These are phyloP conservation scores for Blera fallax DNA, from an alignment of 2,888 invertebrate species.

Conservation along the genomic window DNA sequence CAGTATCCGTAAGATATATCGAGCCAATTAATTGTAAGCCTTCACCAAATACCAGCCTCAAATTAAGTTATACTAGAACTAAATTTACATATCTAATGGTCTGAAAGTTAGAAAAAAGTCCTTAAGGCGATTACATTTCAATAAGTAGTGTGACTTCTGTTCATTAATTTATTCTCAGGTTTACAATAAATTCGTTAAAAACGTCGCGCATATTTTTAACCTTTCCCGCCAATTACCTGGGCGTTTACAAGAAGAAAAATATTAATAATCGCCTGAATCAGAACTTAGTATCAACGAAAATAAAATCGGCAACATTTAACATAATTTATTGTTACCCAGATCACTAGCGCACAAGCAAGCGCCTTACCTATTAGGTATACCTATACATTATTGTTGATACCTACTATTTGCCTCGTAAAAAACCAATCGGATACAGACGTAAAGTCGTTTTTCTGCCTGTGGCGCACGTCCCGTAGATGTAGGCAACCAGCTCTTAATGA, in stretches of 20 bases:
- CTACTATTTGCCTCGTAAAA: conserved; percentile 53
- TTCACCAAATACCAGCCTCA: too few species aligned
- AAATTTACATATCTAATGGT: too few species aligned
- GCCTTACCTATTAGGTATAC: background rate
- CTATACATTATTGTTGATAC: background rate
- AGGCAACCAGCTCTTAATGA: conserved; percentile 61
- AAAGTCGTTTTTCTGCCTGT: conserved; percentile 42
- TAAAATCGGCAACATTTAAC: conserved; percentile 36
- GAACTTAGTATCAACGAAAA: conserved; percentile 28
- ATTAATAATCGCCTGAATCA: background rate
- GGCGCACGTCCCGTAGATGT: conserved; percentile 41
- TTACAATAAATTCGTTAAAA: background rate
- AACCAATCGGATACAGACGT: conserved; percentile 46
- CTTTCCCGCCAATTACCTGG: background rate
- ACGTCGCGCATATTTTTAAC: background rate
- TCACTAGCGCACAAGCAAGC: conserved; percentile 5
- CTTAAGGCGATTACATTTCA: background rate
- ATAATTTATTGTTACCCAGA: conserved; percentile 47
- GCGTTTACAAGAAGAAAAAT: background rate
- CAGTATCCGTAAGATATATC: too few species aligned
- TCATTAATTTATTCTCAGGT: background rate
- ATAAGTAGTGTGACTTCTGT: background rate
- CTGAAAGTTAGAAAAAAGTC: too few species aligned
- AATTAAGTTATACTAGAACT: too few species aligned
- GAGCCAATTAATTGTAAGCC: too few species aligned